Evolutionary conservation across 2,797 vertebrate species (phyloP).

Genomic region (Etheostoma nigrum): DNA sequence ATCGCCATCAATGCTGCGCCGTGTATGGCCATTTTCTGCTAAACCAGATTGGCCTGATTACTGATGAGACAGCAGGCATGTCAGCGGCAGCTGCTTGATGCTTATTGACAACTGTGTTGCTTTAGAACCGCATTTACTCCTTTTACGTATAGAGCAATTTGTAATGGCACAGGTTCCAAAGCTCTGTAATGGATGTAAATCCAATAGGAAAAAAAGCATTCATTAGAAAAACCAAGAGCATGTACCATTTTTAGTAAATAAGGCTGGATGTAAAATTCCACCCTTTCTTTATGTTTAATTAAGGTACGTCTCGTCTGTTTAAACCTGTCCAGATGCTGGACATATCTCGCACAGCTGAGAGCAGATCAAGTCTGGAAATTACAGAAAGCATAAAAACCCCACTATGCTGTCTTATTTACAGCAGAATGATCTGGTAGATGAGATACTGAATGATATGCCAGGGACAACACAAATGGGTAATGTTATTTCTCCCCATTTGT

Average conservation of each 20-base stretch:
- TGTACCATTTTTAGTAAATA: slow-evolving; percentile 62
- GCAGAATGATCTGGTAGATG: slow-evolving; percentile 35
- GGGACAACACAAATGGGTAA: slow-evolving; percentile 28
- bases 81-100: slow-evolving; percentile 75
- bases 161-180: slow-evolving; percentile 70
- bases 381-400: slow-evolving; percentile 25
- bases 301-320: slow-evolving; percentile 50
- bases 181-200: slow-evolving; percentile 73
- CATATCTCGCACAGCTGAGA: slow-evolving; percentile 36
- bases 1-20: slow-evolving; percentile 73
- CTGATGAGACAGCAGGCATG: slow-evolving; percentile 77
- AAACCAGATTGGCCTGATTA: slow-evolving; percentile 85
- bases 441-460: slow-evolving; percentile 50
- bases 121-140: slow-evolving; percentile 76
- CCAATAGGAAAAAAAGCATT: slow-evolving; percentile 51
- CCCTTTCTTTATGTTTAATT: slow-evolving; percentile 63
- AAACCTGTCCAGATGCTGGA: slow-evolving; percentile 45
- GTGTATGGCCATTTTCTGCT: slow-evolving; percentile 77
- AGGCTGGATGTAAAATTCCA: slow-evolving; percentile 68
- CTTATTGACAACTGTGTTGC: slow-evolving; percentile 80
- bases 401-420: slow-evolving; percentile 34
- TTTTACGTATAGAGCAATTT: slow-evolving; percentile 80
- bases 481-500: slow-evolving; percentile 29
- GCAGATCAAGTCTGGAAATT: slow-evolving; percentile 46
- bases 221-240: slow-evolving; percentile 46